Base-by-base conservation (phyloP, 2,888 invertebrate genomes). In the Lasioglossum zephyrum region DNA sequence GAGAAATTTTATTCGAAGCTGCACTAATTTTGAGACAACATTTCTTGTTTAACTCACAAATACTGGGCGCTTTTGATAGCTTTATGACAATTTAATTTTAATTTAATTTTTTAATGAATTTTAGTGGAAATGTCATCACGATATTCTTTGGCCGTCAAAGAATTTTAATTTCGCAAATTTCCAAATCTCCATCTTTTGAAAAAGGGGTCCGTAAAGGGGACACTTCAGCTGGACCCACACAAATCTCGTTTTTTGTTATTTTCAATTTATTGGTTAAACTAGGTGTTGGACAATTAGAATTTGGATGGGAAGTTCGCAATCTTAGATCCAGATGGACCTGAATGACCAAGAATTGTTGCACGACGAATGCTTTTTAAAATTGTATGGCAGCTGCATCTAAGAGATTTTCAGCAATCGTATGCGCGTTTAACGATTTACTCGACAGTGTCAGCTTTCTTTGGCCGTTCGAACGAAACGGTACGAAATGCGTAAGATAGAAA, bases 401-500 rank as follows among this genome's bases (percentile, higher is more conserved):
- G 9, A 22, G 18, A 53, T 9, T 53, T 53, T 53, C 1, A 22
- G 3, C 6, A 22, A 22, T 53, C 22, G 8, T 22, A 1, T 1
- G 53, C 53, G 53, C 2, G 53, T 53, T n/a, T 9, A 53, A 53
- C 9, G n/a, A 9, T 9, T 22, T 22, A 53, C 9, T n/a, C 9
- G 53, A 9, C n/a, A 53, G 53, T 8, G 22, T 9, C 53, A 31
- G 31, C 66, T 66, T 66, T 66, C 66, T 66, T 66, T 66, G 36
- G 36, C 31, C 6, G 16, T 60, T 26, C 26, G 60, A 60, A 44
- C 76, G 63, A 63, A 69, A 79, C 63, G 63, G 31, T 60, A 13
- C 66, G 60, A 47, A 44, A 16, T 18, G n/a, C 79, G 39, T 5
- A 22, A 66, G 76, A 22, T 72, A 26, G 63, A 76, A 79, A 79